Base-by-base conservation (phyloP, 2,797 vertebrate genomes). In the Sebastes variabilis region DNA sequence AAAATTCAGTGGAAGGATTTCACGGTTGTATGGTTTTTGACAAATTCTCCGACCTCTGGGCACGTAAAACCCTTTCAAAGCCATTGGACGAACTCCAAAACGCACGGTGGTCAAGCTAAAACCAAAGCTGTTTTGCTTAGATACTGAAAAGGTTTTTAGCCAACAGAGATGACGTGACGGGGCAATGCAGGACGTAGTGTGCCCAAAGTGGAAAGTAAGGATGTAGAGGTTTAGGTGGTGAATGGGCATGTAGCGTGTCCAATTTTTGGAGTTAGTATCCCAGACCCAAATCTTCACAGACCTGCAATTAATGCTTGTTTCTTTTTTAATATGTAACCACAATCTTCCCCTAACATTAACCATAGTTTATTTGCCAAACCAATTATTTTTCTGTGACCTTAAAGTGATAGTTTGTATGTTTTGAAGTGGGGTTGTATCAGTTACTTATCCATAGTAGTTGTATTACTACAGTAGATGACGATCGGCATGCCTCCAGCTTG, bases 121-220 rank as follows among this genome's bases (percentile, higher is more conserved):
- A 67, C 52, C 32, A 81, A 73, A 80, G 69, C 79, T 86, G 75
- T 58, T 83, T 70, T 66, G 30, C 62, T 68, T 10, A 52, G 81
- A 87, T 86, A 84, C 20, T 52, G 66, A 59, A 72, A 76, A 55
- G 14, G 22, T 20, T 83, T 76, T 38, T 29, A 4, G 24, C 34
- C 24, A 18, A 30, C 27, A 60, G 34, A 32, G n/a, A 72, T 54
- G 8, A 80, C 65, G 38, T 54, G 22, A 24, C 4, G 42, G n/a
- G n/a, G 38, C 36, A 58, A 0, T 36, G 36, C 27, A 8, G 18
- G 14, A 78, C 3, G 14, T 61, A n/a, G 6, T 42, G 20, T 42
- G 27, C 55, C n/a, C n/a, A 46, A 32, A 27, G 55, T 54, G 12
- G 24, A 58, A 59, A 4, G 27, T 59, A 29, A 59, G 58, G 25